Evolutionary conservation across 2,797 vertebrate genomes (phyloP).

Genomic region (Thunnus albacares): DNA sequence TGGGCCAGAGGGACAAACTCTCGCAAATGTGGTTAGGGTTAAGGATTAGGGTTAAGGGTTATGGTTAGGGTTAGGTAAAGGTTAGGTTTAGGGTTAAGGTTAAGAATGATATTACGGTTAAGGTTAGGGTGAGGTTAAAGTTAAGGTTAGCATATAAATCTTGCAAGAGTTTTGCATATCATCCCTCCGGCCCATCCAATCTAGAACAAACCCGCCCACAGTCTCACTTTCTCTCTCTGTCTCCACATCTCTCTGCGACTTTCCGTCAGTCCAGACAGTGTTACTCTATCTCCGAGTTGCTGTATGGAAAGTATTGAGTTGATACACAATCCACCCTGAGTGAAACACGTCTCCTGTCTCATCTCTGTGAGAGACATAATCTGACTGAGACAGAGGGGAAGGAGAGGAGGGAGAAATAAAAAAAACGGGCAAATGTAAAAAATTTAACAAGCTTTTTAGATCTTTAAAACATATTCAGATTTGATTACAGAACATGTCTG

Average conservation of each 20-base stretch:
- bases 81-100: too few species aligned
- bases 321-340: conserved; percentile 61
- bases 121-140: too few species aligned
- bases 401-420: not conserved
- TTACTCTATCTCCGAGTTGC: conserved; percentile 64
- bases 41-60: too few species aligned
- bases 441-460: conserved; percentile 14
- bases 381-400: not conserved
- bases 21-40: too few species aligned
- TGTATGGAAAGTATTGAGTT: conserved; percentile 66
- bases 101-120: too few species aligned
- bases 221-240: conserved; percentile 24
- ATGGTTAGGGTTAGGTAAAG: too few species aligned
- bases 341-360: conserved; percentile 36
- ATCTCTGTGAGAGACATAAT: conserved; percentile 5
- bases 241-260: conserved; percentile 21
- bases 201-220: not conserved
- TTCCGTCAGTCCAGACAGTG: conserved; percentile 38
- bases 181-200: too few species aligned
- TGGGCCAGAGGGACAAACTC: too few species aligned
- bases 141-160: too few species aligned
- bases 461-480: conserved; percentile 13
- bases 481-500: conserved; percentile 11
- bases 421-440: not conserved
- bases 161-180: too few species aligned